phyloP scores from a whole-genome alignment of 2,113 vertebrate genomes.

The Zosterops pallidus region DNA sequence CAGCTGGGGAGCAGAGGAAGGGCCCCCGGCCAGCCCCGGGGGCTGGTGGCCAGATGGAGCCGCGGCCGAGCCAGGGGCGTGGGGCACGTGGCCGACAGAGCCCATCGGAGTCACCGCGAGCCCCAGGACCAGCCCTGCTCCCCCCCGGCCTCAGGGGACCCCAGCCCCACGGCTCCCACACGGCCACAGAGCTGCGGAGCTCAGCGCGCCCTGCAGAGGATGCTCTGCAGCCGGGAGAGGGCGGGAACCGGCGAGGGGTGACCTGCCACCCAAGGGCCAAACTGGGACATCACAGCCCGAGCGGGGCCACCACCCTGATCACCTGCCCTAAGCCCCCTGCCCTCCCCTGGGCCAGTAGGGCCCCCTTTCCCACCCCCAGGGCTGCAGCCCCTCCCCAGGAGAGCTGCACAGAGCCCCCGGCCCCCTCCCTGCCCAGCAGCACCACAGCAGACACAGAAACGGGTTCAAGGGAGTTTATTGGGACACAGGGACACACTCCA shows the following conservation, averaged over 20 bases:
- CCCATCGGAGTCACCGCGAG: no score
- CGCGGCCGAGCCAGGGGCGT: fast-evolving
- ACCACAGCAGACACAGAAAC: background rate
- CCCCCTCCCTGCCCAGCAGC: background rate
- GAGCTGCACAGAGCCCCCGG: fast-evolving
- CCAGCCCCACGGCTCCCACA: background rate
- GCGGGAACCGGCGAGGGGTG: background rate
- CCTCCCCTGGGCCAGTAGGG: background rate
- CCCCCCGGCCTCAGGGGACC: background rate
- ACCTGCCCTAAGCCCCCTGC: background rate
- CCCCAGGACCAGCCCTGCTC: background rate
- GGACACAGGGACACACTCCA: background rate
- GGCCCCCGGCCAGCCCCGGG: background rate
- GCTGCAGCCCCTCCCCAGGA: fast-evolving
- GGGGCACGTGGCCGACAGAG: background rate
- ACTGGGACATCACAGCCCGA: fast-evolving
- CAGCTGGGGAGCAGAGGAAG: constrained; percentile 26
- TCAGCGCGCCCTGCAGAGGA: background rate
- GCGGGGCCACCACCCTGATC: no score
- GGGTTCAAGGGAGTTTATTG: constrained; percentile 13
- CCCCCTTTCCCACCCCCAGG: background rate
- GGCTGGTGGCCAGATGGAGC: background rate
- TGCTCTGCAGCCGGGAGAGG: background rate
- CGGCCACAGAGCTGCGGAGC: background rate
- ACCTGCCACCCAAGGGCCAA: background rate